Percentiles rank a stretch among this genome's conserved stretches.
Conservation (phyloP, 2,113 vertebrate genomes). For the Dissostichus mawsoni region DNA sequence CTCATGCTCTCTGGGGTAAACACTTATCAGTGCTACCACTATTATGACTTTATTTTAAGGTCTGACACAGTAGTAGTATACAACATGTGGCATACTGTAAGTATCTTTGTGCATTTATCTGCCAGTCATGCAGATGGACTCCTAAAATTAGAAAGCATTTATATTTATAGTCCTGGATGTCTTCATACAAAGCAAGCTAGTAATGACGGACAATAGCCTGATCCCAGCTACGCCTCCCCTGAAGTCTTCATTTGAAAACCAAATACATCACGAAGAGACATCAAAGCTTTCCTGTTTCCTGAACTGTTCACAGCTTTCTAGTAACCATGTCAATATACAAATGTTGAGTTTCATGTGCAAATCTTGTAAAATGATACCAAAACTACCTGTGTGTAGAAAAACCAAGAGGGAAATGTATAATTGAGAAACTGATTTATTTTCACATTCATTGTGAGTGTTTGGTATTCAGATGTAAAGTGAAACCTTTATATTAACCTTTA, state of each 20-base stretch:
- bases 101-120: neutral
- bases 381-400: no score
- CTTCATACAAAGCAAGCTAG: neutral
- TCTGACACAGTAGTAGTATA: no score
- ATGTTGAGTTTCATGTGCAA: no score
- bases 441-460: neutral
- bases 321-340: no score
- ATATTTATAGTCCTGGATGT: neutral
- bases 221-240: no score
- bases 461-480: neutral
- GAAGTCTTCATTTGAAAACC: neutral
- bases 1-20: slow-evolving; percentile 64
- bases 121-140: neutral
- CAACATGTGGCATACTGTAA: neutral
- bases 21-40: neutral
- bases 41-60: no score
- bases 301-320: neutral
- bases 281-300: neutral
- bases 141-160: neutral
- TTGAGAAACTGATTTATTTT: neutral
- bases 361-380: no score
- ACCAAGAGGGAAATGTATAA: no score
- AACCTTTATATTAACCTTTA: neutral
- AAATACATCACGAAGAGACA: neutral
- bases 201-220: neutral